Percentiles rank a stretch among this genome's conserved stretches.
These are phyloP conservation scores for Gadus macrocephalus DNA, from an alignment of 2,113 vertebrate species.

Conservation along the genomic window DNA sequence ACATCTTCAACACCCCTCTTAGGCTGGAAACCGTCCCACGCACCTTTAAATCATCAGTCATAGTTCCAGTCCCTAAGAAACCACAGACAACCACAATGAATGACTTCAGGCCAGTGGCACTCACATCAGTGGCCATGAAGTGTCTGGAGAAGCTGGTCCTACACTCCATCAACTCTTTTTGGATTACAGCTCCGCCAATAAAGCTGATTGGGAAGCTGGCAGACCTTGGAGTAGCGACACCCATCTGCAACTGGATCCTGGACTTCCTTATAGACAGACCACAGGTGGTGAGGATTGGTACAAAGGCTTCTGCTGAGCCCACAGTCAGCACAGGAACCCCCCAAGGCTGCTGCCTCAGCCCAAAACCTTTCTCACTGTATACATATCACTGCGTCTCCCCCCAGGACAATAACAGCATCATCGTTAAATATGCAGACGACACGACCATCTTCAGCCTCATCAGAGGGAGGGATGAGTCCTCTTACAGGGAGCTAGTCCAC, in stretches of 20 bases:
- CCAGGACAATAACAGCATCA: conserved; percentile 1
- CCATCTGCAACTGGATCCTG: neutral
- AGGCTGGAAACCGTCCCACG: neutral
- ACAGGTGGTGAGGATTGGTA: neutral
- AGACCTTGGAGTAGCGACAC: neutral
- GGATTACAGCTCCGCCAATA: neutral
- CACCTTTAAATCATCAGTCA: conserved; percentile 1
- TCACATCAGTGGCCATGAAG: conserved; percentile 4
- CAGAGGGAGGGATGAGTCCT: conserved; percentile 1
- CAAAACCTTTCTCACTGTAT: neutral
- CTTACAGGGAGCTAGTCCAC: conserved; percentile 2
- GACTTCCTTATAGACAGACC: neutral
- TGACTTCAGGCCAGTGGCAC: conserved; percentile 5
- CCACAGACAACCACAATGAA: neutral
- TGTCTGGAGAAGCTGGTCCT: conserved; percentile 10
- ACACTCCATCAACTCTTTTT: neutral
- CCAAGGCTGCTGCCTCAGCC: neutral
- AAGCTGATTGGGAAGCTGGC: conserved; percentile 1
- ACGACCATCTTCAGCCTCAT: neutral
- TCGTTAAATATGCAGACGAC: conserved; percentile 3
- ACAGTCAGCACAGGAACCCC: too few species aligned
- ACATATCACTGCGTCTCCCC: neutral
- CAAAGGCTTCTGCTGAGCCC: too few species aligned
- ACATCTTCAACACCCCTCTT: neutral
- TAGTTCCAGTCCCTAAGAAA: neutral